Evolutionary conservation across 2,113 vertebrate genomes (phyloP), one percentile per base, ranked within the genome.

Genomic region (Periophthalmus modestus): DNA sequence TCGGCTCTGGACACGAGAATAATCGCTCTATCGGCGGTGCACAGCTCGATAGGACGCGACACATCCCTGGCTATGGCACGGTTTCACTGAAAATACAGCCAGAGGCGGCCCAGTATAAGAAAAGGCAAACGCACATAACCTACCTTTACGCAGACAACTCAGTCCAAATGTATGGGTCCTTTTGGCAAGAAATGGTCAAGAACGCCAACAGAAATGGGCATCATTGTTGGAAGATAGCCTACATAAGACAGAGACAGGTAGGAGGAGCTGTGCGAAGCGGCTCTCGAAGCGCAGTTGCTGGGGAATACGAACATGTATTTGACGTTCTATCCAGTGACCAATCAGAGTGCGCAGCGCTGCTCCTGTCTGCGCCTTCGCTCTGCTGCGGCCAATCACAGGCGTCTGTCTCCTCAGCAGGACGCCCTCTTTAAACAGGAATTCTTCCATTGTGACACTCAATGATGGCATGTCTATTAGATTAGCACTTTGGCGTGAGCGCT

Each of bases 181-280:
- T 66, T 63, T 3, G 77, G 54, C 23, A 28, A 69, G 24, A 83
- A 62, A 69, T 33, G 50, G 68, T 75, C 18, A 21, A 23, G 54
- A 71, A 75, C 77, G 65, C 74, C n/a, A 6, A 21, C 24, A 69
- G 71, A 59, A 69, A 59, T 71, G 82, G 68, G 82, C 50, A 71
- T 73, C 87, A 93, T 93, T 76, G 79, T 90, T 80, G 77, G 68
- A 50, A 58, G 69, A 52, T 59, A 28, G 12, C 57, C 57, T 15
- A 71, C 46, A 58, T 71, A 73, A 68, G 73, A 57, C 81, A 73
- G 81, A 80, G 78, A 75, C 58, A 24, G 62, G 10, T 34, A 39
- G 62, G 34, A 39, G 68, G 66, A 84, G 89, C 87, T 75, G 86
- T 82, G 87, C 78, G 79, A 73, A 78, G 77, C 85, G 78, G 89